Conservation (phyloP, 2,888 invertebrate genomes). For the Pristionchus fissidentatus region DNA sequence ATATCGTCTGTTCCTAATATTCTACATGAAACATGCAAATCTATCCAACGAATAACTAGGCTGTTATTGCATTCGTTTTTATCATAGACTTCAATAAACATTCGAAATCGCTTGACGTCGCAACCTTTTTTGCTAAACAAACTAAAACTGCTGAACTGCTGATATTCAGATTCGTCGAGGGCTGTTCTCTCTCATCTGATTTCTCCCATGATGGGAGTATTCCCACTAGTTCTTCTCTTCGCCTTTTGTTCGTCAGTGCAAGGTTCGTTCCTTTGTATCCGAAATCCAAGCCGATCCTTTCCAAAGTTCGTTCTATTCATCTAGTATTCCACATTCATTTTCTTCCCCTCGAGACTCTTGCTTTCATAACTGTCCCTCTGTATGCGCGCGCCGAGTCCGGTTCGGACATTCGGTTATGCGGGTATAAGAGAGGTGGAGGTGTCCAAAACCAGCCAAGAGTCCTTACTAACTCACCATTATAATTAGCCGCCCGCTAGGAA, state of each 20-base stretch:
- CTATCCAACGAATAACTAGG: no score
- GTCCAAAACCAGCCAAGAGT: conserved; percentile 37
- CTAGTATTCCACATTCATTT: no score
- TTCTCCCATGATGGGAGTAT: conserved; percentile 14
- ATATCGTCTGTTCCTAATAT: neutral
- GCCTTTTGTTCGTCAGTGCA: neutral
- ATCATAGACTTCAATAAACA: no score
- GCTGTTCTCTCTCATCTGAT: no score
- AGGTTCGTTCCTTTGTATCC: neutral
- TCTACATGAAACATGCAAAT: no score
- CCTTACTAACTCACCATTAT: conserved; percentile 14
- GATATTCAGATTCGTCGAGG: no score
- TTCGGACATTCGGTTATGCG: conserved; percentile 37
- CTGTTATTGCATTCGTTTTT: no score
- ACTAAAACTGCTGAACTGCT: neutral
- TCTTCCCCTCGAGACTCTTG: neutral
- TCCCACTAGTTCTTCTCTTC: neutral
- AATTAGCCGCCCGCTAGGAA: neutral
- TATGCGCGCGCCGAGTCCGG: neutral
- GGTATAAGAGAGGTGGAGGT: neutral
- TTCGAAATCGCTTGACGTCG: no score
- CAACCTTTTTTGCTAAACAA: no score
- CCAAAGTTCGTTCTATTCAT: neutral
- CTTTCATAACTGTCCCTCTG: no score
- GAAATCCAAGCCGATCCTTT: no score